Evolutionary conservation across 1,140 invertebrate species (phyloP), one percentile per base, ranked within the genome.

Genomic region (Protaetia brevitarsis): DNA sequence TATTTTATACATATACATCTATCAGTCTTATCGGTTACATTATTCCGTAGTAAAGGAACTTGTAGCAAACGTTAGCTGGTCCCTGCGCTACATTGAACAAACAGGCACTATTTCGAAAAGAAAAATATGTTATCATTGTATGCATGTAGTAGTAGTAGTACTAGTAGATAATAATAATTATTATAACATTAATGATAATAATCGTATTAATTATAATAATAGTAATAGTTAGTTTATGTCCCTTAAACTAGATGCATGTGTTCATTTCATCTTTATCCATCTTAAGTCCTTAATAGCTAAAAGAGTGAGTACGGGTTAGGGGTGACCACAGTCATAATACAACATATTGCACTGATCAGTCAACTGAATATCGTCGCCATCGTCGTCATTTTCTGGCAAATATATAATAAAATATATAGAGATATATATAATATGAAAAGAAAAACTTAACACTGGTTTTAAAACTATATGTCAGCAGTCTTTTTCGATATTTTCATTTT

Each of bases 21-120:
- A 76, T 78, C 77, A 78, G 77, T 78, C 77, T 78, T 78, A 77
- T 76, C 67, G 76, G 75, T 77, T 76, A 69, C 74, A 73, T 28
- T 36, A 59, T 71, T 71, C 66, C 68, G 58, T 69, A 59, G 68
- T 60, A 69, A 51, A 75, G 76, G 76, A 77, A 76, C 76, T 75
- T 76, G 76, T 75, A 77, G 76, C 73, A 77, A 77, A 76, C 70
- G 72, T 76, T 72, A 76, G 75, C 75, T 70, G 72, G 76, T 71
- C 70, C 68, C 64, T 69, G 64, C 65, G 64, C 64, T 69, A 59
- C 56, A 28, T 65, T 65, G 58, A 71, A 70, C 63, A 69, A 64
- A 71, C 68, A 73, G 71, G 71, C 71, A 72, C 71, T 71, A 67
- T 62, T 41, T 61, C 13, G 13, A 58, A 37, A 30, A 61, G 21